Percentiles rank a stretch among this genome's conserved stretches.
phyloP scores from a whole-genome alignment of 2,888 invertebrate genomes.

The Diadromus collaris region DNA sequence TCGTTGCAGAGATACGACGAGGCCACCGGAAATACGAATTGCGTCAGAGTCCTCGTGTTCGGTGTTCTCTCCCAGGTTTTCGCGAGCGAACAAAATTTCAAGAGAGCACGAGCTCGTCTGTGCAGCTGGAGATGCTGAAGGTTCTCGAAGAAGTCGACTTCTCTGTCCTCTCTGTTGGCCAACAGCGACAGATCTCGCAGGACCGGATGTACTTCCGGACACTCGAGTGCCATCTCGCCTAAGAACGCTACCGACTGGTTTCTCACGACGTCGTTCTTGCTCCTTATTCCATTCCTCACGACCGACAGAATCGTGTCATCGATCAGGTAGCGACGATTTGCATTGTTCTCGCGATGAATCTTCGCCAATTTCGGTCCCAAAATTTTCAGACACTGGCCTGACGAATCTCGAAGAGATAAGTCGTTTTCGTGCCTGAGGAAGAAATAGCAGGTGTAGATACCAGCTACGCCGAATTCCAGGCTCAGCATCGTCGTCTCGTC shows the following conservation, averaged over 20 bases:
- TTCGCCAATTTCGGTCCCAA: conserved; percentile 85
- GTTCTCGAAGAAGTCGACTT: conserved; percentile 97
- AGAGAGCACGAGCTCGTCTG: conserved; percentile 90
- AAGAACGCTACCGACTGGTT: conserved; percentile 91
- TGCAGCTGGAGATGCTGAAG: conserved; percentile 94
- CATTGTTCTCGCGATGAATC: conserved; percentile 81
- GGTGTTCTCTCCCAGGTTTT: conserved; percentile 84
- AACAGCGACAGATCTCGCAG: conserved; percentile 87
- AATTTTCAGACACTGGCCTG: conserved; percentile 87
- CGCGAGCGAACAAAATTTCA: conserved; percentile 87
- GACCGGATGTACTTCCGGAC: conserved; percentile 86
- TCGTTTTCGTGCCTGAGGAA: conserved; percentile 91
- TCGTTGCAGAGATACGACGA: conserved; percentile 90
- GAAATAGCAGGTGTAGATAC: conserved; percentile 92
- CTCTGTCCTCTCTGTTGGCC: conserved; percentile 87
- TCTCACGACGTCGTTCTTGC: conserved; percentile 86
- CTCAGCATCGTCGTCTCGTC: conserved; percentile 71
- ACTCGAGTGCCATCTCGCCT: conserved; percentile 88
- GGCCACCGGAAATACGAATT: conserved; percentile 92
- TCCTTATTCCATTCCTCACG: conserved; percentile 87
- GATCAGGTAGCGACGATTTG: conserved; percentile 86
- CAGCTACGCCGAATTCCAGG: conserved; percentile 85
- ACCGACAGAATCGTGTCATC: conserved; percentile 88
- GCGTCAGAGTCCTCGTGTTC: conserved; percentile 87
- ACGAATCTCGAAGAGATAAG: conserved; percentile 90